These are phyloP conservation scores for Tragelaphus strepsiceros DNA, from an alignment of 2,113 vertebrate species.

Conservation along the genomic window DNA sequence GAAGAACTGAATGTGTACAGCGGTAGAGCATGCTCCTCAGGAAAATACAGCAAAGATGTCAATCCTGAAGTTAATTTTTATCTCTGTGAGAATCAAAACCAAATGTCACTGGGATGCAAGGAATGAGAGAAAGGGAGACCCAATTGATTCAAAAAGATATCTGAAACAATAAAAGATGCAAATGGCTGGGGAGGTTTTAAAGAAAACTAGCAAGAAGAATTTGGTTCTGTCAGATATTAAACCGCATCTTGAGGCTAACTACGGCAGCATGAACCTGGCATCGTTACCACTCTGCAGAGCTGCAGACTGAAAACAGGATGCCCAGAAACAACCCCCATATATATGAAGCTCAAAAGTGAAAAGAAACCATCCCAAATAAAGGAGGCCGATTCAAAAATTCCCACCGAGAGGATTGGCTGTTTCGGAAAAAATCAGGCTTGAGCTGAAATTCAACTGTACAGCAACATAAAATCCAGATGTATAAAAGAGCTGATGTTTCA, in stretches of 20 bases:
- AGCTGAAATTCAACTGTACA: not conserved
- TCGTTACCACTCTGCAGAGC: no score
- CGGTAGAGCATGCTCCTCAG: not conserved
- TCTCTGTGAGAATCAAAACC: not conserved
- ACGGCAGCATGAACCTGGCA: not conserved
- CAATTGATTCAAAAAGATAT: not conserved
- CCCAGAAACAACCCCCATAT: not conserved
- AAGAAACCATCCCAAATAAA: not conserved
- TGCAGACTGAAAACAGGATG: not conserved
- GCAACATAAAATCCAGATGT: not conserved
- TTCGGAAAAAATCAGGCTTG: not conserved
- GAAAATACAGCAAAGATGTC: not conserved
- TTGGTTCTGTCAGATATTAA: not conserved
- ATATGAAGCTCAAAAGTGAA: not conserved
- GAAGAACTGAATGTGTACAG: not conserved
- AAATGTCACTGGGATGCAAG: not conserved
- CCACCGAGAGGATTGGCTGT: not conserved
- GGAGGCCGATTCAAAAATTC: not conserved
- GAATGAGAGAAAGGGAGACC: not conserved
- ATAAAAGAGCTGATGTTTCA: not conserved
- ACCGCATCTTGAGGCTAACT: not conserved
- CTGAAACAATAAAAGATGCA: not conserved
- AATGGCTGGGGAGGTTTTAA: not conserved
- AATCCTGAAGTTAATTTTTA: not conserved
- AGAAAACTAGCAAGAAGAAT: not conserved